Conservation (phyloP, 2,113 vertebrate species). For the Calyptommatus sinebrachiatus region DNA sequence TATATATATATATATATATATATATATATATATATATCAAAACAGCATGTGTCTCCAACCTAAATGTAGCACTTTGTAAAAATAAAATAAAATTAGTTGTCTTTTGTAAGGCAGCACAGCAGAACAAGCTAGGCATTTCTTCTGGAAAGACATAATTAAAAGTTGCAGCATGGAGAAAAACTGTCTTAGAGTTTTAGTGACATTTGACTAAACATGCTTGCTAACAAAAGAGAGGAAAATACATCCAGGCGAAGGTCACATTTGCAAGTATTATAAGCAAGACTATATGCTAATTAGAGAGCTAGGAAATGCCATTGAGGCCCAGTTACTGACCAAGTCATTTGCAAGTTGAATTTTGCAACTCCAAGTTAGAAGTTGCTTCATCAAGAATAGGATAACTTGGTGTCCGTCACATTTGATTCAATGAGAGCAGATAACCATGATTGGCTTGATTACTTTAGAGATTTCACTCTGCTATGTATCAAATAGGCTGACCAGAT, state of each 20-base stretch:
- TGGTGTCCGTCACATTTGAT: neutral
- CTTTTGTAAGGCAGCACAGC: constrained; percentile 28
- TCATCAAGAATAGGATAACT: neutral
- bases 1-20: no score
- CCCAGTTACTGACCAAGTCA: constrained; percentile 66
- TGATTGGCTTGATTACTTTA: neutral
- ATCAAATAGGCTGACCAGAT: neutral
- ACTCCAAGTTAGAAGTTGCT: constrained; percentile 29
- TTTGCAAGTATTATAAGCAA: constrained; percentile 80
- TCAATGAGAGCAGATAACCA: neutral
- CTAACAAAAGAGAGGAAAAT: constrained; percentile 44
- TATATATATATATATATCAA: no score
- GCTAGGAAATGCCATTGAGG: constrained; percentile 77
- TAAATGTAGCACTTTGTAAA: neutral
- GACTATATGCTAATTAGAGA: constrained; percentile 75
- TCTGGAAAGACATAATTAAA: constrained; percentile 63
- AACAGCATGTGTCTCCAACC: no score
- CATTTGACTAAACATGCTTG: constrained; percentile 75
- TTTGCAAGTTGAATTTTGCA: constrained; percentile 41
- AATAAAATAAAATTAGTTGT: constrained; percentile 1
- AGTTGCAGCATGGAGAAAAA: constrained; percentile 53
- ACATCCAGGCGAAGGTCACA: constrained; percentile 78
- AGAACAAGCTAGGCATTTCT: constrained; percentile 41
- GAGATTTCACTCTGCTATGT: neutral
- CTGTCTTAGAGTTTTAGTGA: constrained; percentile 64